These are phyloP conservation scores for Caprella mutica DNA, from an alignment of 2,888 invertebrate genomes.

Conservation along the genomic window DNA sequence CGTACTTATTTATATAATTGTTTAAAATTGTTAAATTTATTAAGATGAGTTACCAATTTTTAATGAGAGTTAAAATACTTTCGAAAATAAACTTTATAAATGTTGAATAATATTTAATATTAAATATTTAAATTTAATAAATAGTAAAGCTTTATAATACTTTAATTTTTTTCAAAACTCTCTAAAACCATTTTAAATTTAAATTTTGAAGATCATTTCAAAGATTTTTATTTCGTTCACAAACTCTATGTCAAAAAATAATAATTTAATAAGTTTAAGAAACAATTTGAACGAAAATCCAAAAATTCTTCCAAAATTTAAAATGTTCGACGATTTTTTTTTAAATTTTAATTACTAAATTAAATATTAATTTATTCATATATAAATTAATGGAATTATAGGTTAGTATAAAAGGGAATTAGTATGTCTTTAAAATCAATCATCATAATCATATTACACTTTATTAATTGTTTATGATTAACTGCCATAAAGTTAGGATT, in stretches of 20 bases:
- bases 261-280: not conserved
- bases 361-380: not conserved
- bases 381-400: not conserved
- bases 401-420: not conserved
- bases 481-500: too few relatives aligned
- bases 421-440: not conserved
- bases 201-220: too few relatives aligned
- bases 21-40: not conserved
- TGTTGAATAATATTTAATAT: not conserved
- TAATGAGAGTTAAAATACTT: not conserved
- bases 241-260: not conserved
- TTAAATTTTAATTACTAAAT: not conserved
- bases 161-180: not conserved
- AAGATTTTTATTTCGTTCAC: not conserved
- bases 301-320: not conserved
- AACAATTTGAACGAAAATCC: not conserved
- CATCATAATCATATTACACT: too few relatives aligned
- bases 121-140: not conserved
- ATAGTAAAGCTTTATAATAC: not conserved
- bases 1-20: not conserved
- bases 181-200: too few relatives aligned
- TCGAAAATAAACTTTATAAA: not conserved
- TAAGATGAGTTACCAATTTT: not conserved
- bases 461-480: too few relatives aligned
- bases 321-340: not conserved